Percentiles rank a stretch among this genome's conserved stretches.
phyloP scores from a whole-genome alignment of 2,113 vertebrate genomes.

The Promerops cafer region DNA sequence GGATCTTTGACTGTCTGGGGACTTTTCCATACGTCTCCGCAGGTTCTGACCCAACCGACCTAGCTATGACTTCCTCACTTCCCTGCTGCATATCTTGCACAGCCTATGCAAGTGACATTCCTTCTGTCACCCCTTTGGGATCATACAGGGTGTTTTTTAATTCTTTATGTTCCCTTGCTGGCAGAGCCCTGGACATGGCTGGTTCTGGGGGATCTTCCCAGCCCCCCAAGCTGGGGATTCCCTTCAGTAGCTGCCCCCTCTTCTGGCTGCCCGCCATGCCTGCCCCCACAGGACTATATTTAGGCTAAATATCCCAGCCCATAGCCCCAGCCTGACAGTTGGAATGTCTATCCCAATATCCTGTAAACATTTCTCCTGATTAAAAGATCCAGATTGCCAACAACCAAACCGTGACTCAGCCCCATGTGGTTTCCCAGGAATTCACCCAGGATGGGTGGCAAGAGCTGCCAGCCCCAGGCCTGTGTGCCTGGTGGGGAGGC shows the following conservation, averaged over 20 bases:
- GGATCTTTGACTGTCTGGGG: not conserved
- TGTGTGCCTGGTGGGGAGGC: rapidly evolving
- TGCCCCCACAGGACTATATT: not conserved
- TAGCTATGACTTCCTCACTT: not conserved
- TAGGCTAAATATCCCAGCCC: not conserved
- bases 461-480: not conserved
- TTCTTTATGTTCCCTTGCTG: not conserved
- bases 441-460: not conserved
- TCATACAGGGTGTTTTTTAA: not conserved
- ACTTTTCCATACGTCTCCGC: not conserved
- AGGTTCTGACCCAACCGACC: not conserved
- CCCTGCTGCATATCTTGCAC: rapidly evolving
- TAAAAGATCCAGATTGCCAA: not conserved
- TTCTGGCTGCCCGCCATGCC: not conserved
- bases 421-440: not conserved
- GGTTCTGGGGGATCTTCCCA: not conserved
- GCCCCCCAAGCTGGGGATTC: not conserved
- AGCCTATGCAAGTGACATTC: not conserved
- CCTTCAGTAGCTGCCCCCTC: not conserved
- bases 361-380: not conserved
- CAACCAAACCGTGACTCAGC: not conserved
- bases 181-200: rapidly evolving
- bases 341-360: not conserved
- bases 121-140: not conserved
- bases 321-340: not conserved